A percentile compares a stretch with the other conserved stretches of the same genome.
These are phyloP conservation scores for Papilio protenor DNA, from an alignment of 2,888 invertebrate species.

Conservation along the genomic window DNA sequence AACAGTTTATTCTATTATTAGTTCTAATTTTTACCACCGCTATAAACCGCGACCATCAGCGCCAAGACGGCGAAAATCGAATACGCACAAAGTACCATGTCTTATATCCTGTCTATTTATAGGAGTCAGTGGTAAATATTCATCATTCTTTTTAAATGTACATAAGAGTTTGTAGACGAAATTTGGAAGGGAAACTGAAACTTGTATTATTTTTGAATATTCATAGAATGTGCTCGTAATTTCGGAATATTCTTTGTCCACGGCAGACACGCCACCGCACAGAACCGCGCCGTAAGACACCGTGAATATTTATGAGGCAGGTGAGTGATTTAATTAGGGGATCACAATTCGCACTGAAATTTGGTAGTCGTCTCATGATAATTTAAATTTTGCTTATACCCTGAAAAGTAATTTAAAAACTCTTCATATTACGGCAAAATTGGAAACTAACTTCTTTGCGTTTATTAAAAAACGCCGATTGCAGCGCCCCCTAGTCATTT, in stretches of 20 bases:
- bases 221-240: conserved; percentile 39
- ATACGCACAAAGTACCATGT: too few species aligned
- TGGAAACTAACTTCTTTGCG: too few species aligned
- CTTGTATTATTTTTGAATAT: conserved; percentile 41
- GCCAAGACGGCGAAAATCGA: too few species aligned
- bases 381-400: not conserved
- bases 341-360: conserved; percentile 25
- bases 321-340: conserved; percentile 40
- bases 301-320: conserved; percentile 39
- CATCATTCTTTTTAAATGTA: not conserved
- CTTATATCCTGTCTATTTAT: too few species aligned
- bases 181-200: conserved; percentile 16
- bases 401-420: too few species aligned
- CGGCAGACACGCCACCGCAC: conserved; percentile 1
- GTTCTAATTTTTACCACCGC: too few species aligned
- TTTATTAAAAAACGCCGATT: not conserved
- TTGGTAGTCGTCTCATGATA: not conserved
- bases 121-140: too few species aligned
- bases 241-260: conserved; percentile 37
- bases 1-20: too few species aligned
- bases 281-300: conserved; percentile 2
- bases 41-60: too few species aligned
- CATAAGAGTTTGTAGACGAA: conserved; percentile 7
- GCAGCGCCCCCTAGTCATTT: too few species aligned
- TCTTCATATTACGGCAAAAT: too few species aligned